Evolutionary conservation across 1,140 invertebrate genomes (phyloP).

Genomic region (Callitettix versicolor): DNA sequence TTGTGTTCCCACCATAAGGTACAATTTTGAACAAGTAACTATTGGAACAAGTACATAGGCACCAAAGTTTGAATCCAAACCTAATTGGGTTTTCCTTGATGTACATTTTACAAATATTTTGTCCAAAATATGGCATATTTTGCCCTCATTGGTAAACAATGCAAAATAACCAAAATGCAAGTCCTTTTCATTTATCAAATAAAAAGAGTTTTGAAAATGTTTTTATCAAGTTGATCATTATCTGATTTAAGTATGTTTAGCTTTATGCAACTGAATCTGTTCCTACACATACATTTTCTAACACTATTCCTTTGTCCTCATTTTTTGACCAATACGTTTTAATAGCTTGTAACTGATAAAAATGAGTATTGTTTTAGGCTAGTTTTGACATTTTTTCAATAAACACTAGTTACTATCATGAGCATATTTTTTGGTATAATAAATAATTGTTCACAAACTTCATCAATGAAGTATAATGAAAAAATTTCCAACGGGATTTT

Average conservation of each 20-base stretch:
- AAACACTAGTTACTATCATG: background rate
- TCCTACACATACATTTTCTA: background rate
- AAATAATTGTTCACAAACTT: background rate
- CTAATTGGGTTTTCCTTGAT: too few species aligned
- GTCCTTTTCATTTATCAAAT: constrained; percentile 7
- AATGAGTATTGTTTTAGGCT: background rate
- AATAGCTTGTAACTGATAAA: background rate
- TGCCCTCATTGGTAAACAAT: too few species aligned
- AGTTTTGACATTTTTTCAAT: too few species aligned
- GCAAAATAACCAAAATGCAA: background rate
- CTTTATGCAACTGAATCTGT: background rate
- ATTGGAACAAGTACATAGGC: too few species aligned
- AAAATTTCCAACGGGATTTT: background rate
- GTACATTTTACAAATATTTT: too few species aligned
- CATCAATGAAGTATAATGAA: background rate
- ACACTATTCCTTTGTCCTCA: constrained; percentile 5
- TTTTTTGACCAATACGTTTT: constrained; percentile 5
- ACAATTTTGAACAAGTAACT: too few species aligned
- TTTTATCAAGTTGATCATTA: constrained; percentile 1
- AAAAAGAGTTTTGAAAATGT: background rate
- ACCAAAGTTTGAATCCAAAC: too few species aligned
- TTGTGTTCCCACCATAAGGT: too few species aligned
- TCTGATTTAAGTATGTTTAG: background rate
- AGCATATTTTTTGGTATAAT: constrained; percentile 1
- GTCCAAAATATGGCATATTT: too few species aligned